Evolutionary conservation across 2,888 invertebrate genomes (phyloP), one percentile per base, ranked within the genome.

Genomic region (Cybosia mesomella): DNA sequence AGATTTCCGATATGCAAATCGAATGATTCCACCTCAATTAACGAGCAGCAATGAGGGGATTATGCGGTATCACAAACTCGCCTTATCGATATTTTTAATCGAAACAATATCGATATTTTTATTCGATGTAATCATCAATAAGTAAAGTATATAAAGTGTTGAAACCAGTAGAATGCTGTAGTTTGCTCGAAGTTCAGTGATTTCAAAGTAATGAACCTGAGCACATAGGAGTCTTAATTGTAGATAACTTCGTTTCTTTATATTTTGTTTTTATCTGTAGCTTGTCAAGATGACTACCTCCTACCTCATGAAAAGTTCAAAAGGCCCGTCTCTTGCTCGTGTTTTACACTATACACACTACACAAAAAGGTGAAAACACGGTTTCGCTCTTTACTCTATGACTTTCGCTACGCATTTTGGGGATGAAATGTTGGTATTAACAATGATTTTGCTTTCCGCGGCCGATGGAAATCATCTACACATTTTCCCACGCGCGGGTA

Each of bases 1-100:
- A 66, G 78, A 74, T 74, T 66, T 66, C 74, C 61, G 70, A 74
- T 81, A 83, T 81, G 79, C 74, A 79, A 81, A 81, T 81, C 68
- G 74, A 72, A 72, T 72, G 71, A 72, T 72, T 72, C 63, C 59
- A 66, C 72, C 64, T 74, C 81, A 76, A 80, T 81, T 82, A 82
- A 77, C 79, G 72, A 67, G 71, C 68, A 74, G 71, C 71, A 68
- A 76, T 72, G 68, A 72, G 49, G 65, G 39, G 69, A 74, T 76
- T 64, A 58, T 69, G 71, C 68, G 70, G 69, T 71, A 32, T 62
- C 73, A 74, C 75, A 73, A 71, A 71, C 70, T 70, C 63, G 57
- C 59, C 66, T 67, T 66, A 74, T 82, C 79, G 68, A 76, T 73
- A 66, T 65, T 71, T 61, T 39, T 54, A 63, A 70, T 68, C 70